Base-by-base conservation (phyloP, 2,888 invertebrate species). In the Temnothorax rugatulus region DNA sequence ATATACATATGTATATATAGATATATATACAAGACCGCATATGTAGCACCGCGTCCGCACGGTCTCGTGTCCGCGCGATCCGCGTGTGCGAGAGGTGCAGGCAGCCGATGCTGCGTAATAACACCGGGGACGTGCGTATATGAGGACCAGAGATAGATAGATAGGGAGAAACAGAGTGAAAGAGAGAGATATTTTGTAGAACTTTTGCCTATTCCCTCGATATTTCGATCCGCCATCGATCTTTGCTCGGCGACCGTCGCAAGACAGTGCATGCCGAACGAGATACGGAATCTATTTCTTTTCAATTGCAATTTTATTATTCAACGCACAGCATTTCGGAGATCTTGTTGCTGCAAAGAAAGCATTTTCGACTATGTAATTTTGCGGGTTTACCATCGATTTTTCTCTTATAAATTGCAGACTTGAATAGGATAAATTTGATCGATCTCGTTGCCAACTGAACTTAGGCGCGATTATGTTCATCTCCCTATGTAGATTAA, bases 51-150 rank as follows among this genome's bases (percentile, higher is more conserved):
- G 61, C 54, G 59, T 71, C 44, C 68, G 41, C 57, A 50, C 44
- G 61, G 18, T 21, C 41, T 61, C 52, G 15, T 79, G 29, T 4
- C 29, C 59, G 82, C 44, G 85, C 66, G 84, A 57, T 74, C 69
- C 47, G 47, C 74, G 84, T 66, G 79, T 61, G 74, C 83, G 84
- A 86, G 64, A 88, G 66, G 54, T 86, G 84, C 74, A 63, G 66
- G 82, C 69, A 81, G 41, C 54, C 81, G 74, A 82, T 85, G 82
- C 89, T 89, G 86, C 89, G 89, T 90, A 90, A 90, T 90, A 90
- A 86, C 11, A 13, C 18, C 34, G 63, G 69, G 86, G 66, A 86
- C 84, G 77, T 88, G 76, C 76, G 66, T 83, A 50, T 5, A 50
- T 5, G 63, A 18, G 21, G 25, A 38, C 0, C n/a, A 41, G 7